phyloP scores from a whole-genome alignment of 2,888 invertebrate species.

The Sphaerophoria taeniata region DNA sequence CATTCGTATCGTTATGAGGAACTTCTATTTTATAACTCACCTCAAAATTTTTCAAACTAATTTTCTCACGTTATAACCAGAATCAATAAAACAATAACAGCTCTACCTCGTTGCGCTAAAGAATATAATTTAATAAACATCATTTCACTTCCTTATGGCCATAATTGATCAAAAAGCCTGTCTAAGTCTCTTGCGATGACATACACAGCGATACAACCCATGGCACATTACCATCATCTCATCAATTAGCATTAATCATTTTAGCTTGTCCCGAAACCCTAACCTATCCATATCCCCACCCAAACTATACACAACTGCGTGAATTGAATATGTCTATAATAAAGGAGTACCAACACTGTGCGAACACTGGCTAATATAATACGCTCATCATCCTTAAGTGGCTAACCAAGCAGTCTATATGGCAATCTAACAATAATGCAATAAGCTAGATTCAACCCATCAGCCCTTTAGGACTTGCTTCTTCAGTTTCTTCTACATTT shows the following conservation, averaged over 20 bases:
- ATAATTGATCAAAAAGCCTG: slow-evolving; percentile 51
- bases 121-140: slow-evolving; percentile 27
- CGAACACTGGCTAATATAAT: slow-evolving; percentile 29
- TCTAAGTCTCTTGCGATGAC: slow-evolving; percentile 7
- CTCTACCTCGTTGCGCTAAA: background rate
- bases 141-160: slow-evolving; percentile 13
- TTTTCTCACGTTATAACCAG: background rate
- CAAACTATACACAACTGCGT: background rate
- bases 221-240: slow-evolving; percentile 35
- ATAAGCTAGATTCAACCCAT: slow-evolving; percentile 63
- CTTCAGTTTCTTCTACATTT: background rate
- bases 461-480: slow-evolving; percentile 28
- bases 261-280: slow-evolving; percentile 17
- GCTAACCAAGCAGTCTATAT: slow-evolving; percentile 34
- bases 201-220: slow-evolving; percentile 12
- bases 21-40: too few species aligned
- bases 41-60: too few species aligned
- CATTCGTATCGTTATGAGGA: too few species aligned
- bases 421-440: slow-evolving; percentile 64
- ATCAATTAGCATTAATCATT: slow-evolving; percentile 66
- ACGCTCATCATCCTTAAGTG: slow-evolving; percentile 41
- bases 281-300: background rate
- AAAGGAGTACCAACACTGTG: background rate
- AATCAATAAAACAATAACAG: background rate
- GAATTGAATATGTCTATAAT: too few species aligned